Percentiles rank a stretch among this genome's conserved stretches.
phyloP scores from a whole-genome alignment of 2,113 vertebrate genomes.

The Phasianus colchicus region DNA sequence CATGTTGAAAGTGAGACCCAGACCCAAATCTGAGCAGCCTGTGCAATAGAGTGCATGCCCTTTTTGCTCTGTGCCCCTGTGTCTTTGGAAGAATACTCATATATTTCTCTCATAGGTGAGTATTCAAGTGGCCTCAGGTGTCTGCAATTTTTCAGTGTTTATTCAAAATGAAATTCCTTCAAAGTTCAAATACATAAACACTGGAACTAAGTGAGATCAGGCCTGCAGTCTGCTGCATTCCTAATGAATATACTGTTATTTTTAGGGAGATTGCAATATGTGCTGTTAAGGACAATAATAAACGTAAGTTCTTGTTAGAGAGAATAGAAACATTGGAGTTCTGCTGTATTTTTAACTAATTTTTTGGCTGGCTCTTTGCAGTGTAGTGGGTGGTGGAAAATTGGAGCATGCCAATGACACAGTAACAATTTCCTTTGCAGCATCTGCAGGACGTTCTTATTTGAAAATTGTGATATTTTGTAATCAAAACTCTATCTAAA shows the following conservation, averaged over 20 bases:
- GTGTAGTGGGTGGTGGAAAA: background rate
- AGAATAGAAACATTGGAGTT: background rate
- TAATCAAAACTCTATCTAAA: background rate
- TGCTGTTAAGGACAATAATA: background rate
- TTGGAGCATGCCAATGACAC: background rate
- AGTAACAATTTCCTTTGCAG: background rate
- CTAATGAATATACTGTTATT: background rate
- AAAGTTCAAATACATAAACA: background rate
- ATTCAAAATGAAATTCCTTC: background rate
- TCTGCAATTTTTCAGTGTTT: background rate
- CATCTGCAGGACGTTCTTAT: background rate
- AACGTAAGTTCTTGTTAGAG: background rate
- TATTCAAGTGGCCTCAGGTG: background rate
- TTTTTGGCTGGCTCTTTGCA: background rate
- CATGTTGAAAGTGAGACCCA: accelerated
- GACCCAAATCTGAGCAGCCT: background rate
- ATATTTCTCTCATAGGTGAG: background rate
- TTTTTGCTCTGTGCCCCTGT: background rate
- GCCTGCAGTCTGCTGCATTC: background rate
- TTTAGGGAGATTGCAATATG: background rate
- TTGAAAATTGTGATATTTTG: background rate
- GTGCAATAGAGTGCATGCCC: background rate
- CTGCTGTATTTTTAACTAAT: background rate
- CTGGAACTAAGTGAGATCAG: background rate
- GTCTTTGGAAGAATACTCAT: background rate